These are phyloP conservation scores for Equus przewalskii DNA, from an alignment of 2,113 vertebrate species.

Conservation along the genomic window DNA sequence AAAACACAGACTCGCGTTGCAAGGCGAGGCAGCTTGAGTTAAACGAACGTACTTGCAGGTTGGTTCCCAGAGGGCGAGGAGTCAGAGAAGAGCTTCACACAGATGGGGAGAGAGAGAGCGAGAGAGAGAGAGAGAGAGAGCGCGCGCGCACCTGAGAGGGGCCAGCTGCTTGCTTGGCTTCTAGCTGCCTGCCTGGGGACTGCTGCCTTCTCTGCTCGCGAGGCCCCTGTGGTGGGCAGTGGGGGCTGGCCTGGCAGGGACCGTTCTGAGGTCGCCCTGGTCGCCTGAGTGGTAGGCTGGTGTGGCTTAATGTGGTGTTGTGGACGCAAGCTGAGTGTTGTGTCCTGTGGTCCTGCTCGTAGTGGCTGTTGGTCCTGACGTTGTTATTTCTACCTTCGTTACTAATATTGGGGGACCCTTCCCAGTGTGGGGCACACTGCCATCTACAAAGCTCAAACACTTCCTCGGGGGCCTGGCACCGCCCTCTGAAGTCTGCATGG, in stretches of 20 bases:
- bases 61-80: conserved; percentile 91
- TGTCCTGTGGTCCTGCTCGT: conserved; percentile 70
- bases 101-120: conserved; percentile 80
- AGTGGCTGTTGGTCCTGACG: conserved; percentile 51
- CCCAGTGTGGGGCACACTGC: neutral
- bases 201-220: conserved; percentile 78
- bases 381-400: neutral
- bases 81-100: conserved; percentile 82
- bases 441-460: rapidly evolving
- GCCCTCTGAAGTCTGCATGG: neutral
- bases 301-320: conserved; percentile 64
- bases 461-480: rapidly evolving
- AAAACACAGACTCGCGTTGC: conserved; percentile 97
- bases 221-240: neutral
- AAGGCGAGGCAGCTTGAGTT: conserved; percentile 98
- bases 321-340: conserved; percentile 76
- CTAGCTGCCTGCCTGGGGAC: conserved; percentile 85
- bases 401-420: neutral
- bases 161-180: conserved; percentile 88
- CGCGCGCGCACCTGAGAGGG: conserved; percentile 64
- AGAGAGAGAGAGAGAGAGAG: conserved; percentile 77
- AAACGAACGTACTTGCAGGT: conserved; percentile 99
- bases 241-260: neutral
- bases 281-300: conserved; percentile 62
- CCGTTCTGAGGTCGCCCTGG: conserved; percentile 13